A percentile compares a stretch with the other conserved stretches of the same genome.
Evolutionary conservation across 2,888 invertebrate genomes (phyloP).

Genomic region (Drosophila kanekoi): DNA sequence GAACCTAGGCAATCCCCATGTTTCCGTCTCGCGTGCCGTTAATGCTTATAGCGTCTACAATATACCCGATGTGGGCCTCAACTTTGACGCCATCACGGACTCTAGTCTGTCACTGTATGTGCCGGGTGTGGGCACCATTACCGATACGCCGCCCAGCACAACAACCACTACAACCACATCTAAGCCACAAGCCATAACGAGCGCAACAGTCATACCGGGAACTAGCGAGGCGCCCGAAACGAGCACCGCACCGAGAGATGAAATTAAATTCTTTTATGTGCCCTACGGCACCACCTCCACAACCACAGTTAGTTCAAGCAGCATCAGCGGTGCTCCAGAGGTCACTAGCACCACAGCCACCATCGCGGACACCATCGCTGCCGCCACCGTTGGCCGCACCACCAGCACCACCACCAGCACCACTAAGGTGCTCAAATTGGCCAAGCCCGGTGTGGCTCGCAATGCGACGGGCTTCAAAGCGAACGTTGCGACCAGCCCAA

Average conservation of each 20-base stretch:
- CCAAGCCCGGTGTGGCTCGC: background rate
- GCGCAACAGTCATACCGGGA: conserved; percentile 1
- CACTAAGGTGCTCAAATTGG: background rate
- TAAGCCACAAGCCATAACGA: background rate
- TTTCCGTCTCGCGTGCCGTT: conserved; percentile 49
- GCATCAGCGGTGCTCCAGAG: background rate
- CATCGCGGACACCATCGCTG: background rate
- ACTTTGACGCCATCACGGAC: conserved; percentile 54
- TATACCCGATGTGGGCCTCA: conserved; percentile 58
- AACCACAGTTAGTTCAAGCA: background rate
- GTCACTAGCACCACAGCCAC: background rate
- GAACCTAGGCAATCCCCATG: conserved; percentile 30
- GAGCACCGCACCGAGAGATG: conserved; percentile 1
- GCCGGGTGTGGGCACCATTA: conserved; percentile 59
- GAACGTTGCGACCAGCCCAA: background rate
- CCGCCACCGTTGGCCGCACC: background rate
- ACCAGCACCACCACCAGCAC: background rate
- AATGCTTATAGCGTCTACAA: conserved; percentile 61
- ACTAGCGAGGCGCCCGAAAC: background rate
- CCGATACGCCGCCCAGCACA: conserved; percentile 43
- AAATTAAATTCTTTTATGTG: conserved; percentile 15
- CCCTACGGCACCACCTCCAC: conserved; percentile 4
- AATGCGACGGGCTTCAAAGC: background rate
- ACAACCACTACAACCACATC: conserved; percentile 14
- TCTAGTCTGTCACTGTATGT: conserved; percentile 54